A percentile compares a stretch with the other conserved stretches of the same genome.
Conservation (phyloP, 2,888 invertebrate genomes). For the Salpingus planirostris region DNA sequence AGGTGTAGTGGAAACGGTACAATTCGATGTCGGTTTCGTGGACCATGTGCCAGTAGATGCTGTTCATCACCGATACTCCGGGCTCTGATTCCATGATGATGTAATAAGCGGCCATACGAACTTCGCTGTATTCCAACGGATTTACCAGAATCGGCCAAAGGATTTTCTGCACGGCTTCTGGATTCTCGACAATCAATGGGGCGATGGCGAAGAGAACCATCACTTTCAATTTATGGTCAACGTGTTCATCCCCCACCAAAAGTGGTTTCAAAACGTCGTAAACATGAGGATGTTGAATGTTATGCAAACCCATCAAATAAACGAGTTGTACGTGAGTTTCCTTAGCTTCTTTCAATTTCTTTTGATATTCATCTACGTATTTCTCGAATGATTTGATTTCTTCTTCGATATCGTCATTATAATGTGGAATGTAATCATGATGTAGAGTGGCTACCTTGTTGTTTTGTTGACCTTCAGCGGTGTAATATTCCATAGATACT, state of each 20-base stretch:
- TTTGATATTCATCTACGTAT: constrained; percentile 23
- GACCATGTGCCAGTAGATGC: constrained; percentile 42
- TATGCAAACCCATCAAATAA: constrained; percentile 42
- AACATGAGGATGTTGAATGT: constrained; percentile 38
- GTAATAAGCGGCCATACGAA: constrained; percentile 40
- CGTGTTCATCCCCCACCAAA: constrained; percentile 33
- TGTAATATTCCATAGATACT: constrained; percentile 25
- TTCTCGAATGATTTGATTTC: constrained; percentile 18
- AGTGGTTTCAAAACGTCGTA: constrained; percentile 38
- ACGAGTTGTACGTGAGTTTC: constrained; percentile 37
- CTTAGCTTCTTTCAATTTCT: constrained; percentile 22
- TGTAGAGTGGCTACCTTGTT: not conserved
- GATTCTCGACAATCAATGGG: constrained; percentile 21
- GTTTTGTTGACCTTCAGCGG: not conserved
- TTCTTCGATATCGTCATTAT: constrained; percentile 2
- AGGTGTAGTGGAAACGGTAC: constrained; percentile 40
- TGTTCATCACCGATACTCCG: constrained; percentile 34
- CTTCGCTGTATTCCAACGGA: constrained; percentile 33
- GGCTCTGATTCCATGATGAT: constrained; percentile 38
- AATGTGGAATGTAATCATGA: not conserved
- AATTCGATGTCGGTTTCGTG: constrained; percentile 40
- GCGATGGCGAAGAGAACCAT: constrained; percentile 39
- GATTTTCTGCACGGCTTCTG: constrained; percentile 28
- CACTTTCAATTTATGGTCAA: constrained; percentile 34
- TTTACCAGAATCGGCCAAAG: constrained; percentile 44